Conservation (phyloP, 2,113 vertebrate species). For the Talpa occidentalis region DNA sequence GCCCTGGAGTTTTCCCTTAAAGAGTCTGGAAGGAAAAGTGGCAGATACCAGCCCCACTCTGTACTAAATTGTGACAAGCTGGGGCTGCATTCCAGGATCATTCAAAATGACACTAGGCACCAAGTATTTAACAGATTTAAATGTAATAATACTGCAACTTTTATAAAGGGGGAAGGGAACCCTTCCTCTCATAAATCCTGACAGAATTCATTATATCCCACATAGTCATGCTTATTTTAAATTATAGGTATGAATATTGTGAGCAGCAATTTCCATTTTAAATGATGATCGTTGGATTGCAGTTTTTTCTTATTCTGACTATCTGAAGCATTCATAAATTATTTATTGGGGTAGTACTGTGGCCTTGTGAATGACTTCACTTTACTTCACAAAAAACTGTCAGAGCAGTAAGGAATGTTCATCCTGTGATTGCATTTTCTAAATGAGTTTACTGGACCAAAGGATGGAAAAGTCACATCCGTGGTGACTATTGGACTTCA, state of each 20-base stretch:
- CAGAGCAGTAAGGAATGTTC: not conserved
- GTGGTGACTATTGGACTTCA: not conserved
- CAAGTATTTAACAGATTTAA: slow-evolving; percentile 11
- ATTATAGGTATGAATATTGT: slow-evolving; percentile 37
- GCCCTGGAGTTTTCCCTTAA: not conserved
- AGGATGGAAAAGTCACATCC: not conserved
- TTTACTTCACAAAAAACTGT: slow-evolving; percentile 47
- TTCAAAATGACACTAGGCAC: not conserved
- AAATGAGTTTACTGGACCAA: slow-evolving; percentile 28
- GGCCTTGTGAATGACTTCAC: slow-evolving; percentile 58
- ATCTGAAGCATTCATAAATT: slow-evolving; percentile 42
- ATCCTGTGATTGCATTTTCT: slow-evolving; percentile 7
- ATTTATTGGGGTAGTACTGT: slow-evolving; percentile 15
- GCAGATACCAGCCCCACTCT: not conserved
- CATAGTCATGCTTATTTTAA: slow-evolving; percentile 32
- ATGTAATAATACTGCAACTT: not conserved
- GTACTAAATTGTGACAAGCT: not conserved
- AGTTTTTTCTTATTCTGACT: not conserved
- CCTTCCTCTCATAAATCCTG: not conserved
- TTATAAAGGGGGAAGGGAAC: not conserved
- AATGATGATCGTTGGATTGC: slow-evolving; percentile 37
- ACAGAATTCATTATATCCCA: slow-evolving; percentile 56
- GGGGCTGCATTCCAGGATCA: not conserved
- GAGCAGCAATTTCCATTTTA: slow-evolving; percentile 65
- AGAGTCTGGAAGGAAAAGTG: not conserved